Conservation (phyloP, 2,113 vertebrate genomes). For the Todiramphus chloris region DNA sequence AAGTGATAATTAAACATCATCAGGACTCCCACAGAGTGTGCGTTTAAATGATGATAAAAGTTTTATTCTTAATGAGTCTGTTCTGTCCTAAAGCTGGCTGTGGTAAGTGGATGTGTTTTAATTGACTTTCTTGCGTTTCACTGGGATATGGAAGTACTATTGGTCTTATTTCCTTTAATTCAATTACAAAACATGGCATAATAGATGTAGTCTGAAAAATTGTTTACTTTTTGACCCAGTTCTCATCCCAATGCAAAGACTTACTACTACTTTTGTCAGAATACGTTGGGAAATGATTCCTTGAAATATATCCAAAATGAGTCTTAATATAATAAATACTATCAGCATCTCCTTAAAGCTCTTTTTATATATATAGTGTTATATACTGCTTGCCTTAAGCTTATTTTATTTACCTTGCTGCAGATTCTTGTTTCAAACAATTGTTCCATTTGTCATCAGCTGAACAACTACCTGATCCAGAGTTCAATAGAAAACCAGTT, state of each 20-base stretch:
- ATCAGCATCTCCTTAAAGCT: background rate
- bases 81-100: background rate
- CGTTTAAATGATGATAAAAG: background rate
- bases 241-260: background rate
- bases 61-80: background rate
- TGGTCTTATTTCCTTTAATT: background rate
- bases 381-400: background rate
- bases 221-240: background rate
- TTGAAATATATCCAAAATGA: background rate
- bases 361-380: background rate
- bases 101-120: background rate
- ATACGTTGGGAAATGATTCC: background rate
- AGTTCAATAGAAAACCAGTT: conserved; percentile 16
- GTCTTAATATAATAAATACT: background rate
- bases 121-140: background rate
- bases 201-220: background rate
- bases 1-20: conserved; percentile 24
- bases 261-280: background rate
- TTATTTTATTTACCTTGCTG: conserved; percentile 32
- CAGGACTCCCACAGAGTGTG: background rate
- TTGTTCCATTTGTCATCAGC: conserved; percentile 45
- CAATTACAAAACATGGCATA: background rate
- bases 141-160: background rate
- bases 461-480: background rate
- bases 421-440: conserved; percentile 12